A percentile compares a stretch with the other conserved stretches of the same genome.
Evolutionary conservation across 2,113 vertebrate species (phyloP).

Genomic region (Capreolus pygargus): DNA sequence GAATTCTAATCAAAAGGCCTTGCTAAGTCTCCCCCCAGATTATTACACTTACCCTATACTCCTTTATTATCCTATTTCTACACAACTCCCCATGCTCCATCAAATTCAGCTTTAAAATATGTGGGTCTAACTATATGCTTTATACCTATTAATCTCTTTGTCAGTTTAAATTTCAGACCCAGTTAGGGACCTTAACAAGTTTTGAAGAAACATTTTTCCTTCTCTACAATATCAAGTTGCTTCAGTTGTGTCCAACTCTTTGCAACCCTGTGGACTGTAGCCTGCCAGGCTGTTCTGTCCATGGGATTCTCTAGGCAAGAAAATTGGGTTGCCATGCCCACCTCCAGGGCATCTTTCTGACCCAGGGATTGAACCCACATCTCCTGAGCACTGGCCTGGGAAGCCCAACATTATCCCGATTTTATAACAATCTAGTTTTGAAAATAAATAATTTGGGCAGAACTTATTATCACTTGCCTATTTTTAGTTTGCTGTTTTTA

Average conservation of each 20-base stretch:
- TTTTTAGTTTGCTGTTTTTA: neutral
- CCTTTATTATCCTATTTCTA: neutral
- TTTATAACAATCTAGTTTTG: neutral
- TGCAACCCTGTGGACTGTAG: neutral
- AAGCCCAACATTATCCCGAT: neutral
- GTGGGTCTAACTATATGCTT: neutral
- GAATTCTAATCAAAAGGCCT: neutral
- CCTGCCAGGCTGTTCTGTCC: neutral
- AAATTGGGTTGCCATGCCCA: neutral
- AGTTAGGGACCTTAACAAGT: neutral
- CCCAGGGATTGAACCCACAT: neutral
- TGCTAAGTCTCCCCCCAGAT: neutral
- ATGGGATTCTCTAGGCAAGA: neutral
- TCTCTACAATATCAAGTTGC: neutral
- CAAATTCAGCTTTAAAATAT: neutral
- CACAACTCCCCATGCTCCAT: neutral
- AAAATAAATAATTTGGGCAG: conserved; percentile 2
- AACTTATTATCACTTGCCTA: neutral
- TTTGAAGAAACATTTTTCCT: neutral
- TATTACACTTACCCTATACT: neutral
- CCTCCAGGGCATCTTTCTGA: neutral
- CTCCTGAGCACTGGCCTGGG: neutral
- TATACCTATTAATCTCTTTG: neutral
- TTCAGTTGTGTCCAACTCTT: neutral
- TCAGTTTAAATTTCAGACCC: neutral